A percentile compares a stretch with the other conserved stretches of the same genome.
Evolutionary conservation across 2,113 vertebrate species (phyloP).

Genomic region (Glareola pratincola): DNA sequence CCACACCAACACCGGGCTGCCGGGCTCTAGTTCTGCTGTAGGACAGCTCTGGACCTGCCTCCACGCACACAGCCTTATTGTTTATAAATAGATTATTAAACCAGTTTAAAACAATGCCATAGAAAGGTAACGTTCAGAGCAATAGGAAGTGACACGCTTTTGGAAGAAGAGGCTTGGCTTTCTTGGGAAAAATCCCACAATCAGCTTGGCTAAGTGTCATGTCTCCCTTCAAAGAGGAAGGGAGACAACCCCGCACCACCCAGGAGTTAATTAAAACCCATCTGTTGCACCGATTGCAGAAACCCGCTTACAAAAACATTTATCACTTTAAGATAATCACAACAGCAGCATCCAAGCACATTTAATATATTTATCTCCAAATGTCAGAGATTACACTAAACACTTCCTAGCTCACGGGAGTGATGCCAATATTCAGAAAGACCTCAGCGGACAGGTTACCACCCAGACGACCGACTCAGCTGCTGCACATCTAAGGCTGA

Average conservation of each 20-base stretch:
- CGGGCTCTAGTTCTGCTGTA: background rate
- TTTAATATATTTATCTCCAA: background rate
- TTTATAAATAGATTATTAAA: background rate
- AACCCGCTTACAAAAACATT: background rate
- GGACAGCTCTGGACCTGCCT: background rate
- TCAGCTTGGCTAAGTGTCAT: background rate
- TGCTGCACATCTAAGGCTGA: background rate
- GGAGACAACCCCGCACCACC: accelerated
- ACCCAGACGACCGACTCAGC: background rate
- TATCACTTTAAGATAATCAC: background rate
- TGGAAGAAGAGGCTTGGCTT: background rate
- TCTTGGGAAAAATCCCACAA: background rate
- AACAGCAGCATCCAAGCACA: background rate
- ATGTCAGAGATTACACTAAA: background rate
- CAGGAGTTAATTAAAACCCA: background rate
- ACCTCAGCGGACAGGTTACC: background rate
- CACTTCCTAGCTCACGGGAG: background rate
- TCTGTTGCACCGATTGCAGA: background rate
- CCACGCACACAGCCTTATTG: background rate
- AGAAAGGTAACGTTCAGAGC: background rate
- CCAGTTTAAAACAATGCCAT: background rate
- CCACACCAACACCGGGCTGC: background rate
- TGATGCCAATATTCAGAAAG: background rate
- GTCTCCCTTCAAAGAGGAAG: background rate
- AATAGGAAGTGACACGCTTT: background rate